These are phyloP conservation scores for Lucilia sericata DNA, from an alignment of 1,140 invertebrate genomes.

Conservation along the genomic window DNA sequence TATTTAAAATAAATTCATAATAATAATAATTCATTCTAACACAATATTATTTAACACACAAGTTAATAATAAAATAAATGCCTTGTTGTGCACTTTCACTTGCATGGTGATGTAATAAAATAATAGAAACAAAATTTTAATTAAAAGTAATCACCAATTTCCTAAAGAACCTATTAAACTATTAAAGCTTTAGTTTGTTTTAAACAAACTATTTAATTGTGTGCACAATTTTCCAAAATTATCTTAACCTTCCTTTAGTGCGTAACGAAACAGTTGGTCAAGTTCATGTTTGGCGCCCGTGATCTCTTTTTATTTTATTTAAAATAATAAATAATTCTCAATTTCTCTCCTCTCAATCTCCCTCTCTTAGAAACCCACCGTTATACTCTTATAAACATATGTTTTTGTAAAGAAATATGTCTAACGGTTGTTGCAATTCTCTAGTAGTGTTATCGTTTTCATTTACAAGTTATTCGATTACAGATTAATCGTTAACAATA, in stretches of 20 bases:
- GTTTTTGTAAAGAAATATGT: background rate
- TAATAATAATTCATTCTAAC: background rate
- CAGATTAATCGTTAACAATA: background rate
- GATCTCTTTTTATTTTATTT: conserved; percentile 52
- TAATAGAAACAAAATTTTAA: background rate
- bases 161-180: too few species aligned
- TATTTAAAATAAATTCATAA: background rate
- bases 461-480: conserved; percentile 17
- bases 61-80: background rate
- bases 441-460: background rate
- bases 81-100: background rate
- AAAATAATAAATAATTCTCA: too few species aligned
- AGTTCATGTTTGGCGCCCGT: conserved; percentile 64
- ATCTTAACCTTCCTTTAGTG: background rate
- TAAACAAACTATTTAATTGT: background rate
- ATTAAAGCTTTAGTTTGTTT: background rate
- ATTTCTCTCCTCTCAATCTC: too few species aligned
- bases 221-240: background rate
- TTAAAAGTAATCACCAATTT: too few species aligned
- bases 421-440: background rate
- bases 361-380: too few species aligned
- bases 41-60: background rate
- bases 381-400: background rate
- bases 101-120: conserved; percentile 39
- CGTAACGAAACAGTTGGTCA: conserved; percentile 51